Conservation (phyloP, 2,113 vertebrate genomes). For the Mionectes macconnelli region DNA sequence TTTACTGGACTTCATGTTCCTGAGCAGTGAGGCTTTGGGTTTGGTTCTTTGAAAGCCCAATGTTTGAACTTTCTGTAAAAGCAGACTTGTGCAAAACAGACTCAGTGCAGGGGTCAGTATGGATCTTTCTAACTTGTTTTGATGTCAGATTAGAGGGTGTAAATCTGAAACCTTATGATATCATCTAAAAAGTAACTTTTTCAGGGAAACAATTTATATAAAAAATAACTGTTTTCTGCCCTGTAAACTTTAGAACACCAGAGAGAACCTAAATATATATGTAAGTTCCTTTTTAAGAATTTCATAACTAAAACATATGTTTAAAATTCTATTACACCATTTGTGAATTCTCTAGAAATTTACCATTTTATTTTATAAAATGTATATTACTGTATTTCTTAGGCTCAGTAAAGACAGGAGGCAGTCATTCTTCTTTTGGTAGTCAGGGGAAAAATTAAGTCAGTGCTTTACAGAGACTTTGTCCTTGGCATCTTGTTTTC, state of each 20-base stretch:
- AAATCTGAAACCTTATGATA: neutral
- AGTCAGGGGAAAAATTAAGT: neutral
- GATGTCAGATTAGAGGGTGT: neutral
- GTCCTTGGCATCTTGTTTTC: neutral
- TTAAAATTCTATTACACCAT: neutral
- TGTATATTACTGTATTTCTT: neutral
- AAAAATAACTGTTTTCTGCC: neutral
- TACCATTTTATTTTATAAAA: neutral
- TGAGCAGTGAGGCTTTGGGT: neutral
- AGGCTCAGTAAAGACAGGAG: neutral
- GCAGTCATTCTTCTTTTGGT: neutral
- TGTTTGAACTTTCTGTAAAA: neutral
- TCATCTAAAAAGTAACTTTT: neutral
- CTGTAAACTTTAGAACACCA: neutral
- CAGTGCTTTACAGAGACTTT: neutral
- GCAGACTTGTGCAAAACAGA: neutral
- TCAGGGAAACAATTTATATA: neutral
- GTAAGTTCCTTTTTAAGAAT: neutral
- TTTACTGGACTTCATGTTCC: neutral
- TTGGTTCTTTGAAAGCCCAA: neutral
- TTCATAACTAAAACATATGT: neutral
- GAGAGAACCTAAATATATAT: neutral
- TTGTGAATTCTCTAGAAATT: neutral
- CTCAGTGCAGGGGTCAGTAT: neutral
- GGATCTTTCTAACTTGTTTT: neutral